Conservation (phyloP, 2,888 invertebrate species). For the Rotaria socialis region DNA sequence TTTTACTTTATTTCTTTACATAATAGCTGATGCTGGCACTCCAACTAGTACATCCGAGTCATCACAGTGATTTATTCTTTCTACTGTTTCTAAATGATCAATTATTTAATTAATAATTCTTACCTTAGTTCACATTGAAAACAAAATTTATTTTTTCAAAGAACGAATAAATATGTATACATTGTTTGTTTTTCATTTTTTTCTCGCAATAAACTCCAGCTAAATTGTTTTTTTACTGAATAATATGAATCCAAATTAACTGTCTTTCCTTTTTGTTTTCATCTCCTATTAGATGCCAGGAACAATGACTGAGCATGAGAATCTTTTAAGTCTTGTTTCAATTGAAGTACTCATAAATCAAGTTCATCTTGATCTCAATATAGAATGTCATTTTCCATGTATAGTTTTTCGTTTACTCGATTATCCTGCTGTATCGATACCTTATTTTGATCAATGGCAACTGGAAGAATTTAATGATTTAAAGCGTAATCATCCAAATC, state of each 20-base stretch:
- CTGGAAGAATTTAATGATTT: conserved; percentile 32
- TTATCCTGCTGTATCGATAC: conserved; percentile 44
- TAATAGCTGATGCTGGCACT: not conserved
- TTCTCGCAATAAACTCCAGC: not conserved
- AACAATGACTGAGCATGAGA: not conserved
- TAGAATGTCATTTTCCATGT: conserved; percentile 39
- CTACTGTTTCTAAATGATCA: not conserved
- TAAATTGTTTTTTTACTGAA: not conserved
- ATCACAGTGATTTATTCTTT: not conserved
- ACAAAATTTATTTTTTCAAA: not conserved
- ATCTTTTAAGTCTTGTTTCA: not conserved
- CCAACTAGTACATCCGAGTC: not conserved
- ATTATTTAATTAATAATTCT: not conserved
- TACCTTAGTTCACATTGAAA: not conserved
- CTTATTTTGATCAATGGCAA: conserved; percentile 40
- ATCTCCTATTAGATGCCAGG: not conserved
- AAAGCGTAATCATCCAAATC: conserved; percentile 12
- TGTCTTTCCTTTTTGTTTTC: not conserved
- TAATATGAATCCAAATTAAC: too few species aligned
- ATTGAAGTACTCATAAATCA: conserved; percentile 27
- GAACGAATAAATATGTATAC: not conserved
- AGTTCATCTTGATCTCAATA: not conserved
- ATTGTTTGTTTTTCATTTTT: not conserved
- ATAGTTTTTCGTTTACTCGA: conserved; percentile 43
- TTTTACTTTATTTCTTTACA: not conserved